Percentiles rank a stretch among this genome's conserved stretches.
Evolutionary conservation across 2,888 invertebrate species (phyloP).

Genomic region (Physocephala rufipes): DNA sequence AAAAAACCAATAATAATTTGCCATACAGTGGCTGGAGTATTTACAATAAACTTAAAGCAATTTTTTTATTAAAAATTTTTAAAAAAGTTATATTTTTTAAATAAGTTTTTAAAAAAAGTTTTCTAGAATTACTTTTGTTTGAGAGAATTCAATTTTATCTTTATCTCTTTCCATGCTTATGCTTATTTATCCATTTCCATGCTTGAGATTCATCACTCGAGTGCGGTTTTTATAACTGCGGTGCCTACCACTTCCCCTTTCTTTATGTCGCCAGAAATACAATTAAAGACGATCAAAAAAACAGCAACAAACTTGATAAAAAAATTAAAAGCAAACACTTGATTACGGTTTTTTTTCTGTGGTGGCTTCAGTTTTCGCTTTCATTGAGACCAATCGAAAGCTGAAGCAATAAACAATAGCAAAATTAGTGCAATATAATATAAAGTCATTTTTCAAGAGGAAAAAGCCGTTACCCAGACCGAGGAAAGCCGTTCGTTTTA

Average conservation of each 20-base stretch:
- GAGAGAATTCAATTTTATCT: too few relatives aligned
- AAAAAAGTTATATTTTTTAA: too few relatives aligned
- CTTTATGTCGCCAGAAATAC: constrained; percentile 12
- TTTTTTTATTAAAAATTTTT: background rate
- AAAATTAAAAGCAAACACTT: constrained; percentile 13
- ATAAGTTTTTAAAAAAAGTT: too few relatives aligned
- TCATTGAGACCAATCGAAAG: constrained; percentile 18
- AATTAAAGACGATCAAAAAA: too few relatives aligned
- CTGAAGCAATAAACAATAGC: background rate
- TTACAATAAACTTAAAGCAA: background rate
- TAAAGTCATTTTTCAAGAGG: background rate
- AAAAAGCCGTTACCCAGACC: background rate
- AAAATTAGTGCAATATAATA: background rate
- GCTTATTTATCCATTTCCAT: too few relatives aligned
- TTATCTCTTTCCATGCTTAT: too few relatives aligned
- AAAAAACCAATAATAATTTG: too few relatives aligned
- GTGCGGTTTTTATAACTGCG: background rate
- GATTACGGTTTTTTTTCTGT: background rate
- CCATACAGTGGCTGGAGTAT: background rate
- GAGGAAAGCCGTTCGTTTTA: too few relatives aligned
- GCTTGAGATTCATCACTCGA: constrained; percentile 6
- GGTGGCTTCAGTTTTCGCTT: constrained; percentile 30
- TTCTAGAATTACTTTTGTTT: too few relatives aligned
- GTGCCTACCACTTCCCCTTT: constrained; percentile 35
- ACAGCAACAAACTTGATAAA: background rate